Conservation (phyloP, 2,888 invertebrate species). For the Miltochrista miniata region DNA sequence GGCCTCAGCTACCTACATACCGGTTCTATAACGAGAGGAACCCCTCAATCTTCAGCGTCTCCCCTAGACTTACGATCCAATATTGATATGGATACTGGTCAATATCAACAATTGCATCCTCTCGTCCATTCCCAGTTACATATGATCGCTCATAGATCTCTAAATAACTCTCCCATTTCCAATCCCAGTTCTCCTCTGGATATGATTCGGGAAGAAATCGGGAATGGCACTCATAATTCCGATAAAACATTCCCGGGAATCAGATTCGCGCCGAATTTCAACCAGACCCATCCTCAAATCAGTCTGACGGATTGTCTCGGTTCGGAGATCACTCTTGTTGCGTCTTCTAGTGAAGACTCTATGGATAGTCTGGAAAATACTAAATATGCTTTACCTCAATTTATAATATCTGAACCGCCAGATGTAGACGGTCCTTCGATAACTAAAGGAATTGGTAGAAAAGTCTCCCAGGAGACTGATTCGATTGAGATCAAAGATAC, state of each 20-base stretch:
- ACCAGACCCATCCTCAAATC: constrained; percentile 89
- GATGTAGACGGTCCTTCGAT: constrained; percentile 89
- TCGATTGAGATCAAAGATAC: constrained; percentile 35
- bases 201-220: constrained; percentile 89
- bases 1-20: constrained; percentile 91
- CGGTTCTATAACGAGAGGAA: constrained; percentile 87
- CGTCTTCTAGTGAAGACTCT: constrained; percentile 89
- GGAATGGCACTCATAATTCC: constrained; percentile 61
- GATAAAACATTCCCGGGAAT: constrained; percentile 35
- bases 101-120: constrained; percentile 69
- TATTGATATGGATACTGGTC: constrained; percentile 79
- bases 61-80: constrained; percentile 81
- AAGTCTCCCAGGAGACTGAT: constrained; percentile 87
- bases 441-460: constrained; percentile 89
- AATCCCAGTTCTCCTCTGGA: constrained; percentile 88
- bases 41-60: constrained; percentile 84
- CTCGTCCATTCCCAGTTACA: constrained; percentile 72
- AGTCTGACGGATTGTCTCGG: constrained; percentile 96
- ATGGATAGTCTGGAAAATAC: constrained; percentile 87
- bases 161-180: constrained; percentile 85
- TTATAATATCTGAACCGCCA: constrained; percentile 89
- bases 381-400: constrained; percentile 81
- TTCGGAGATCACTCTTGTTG: constrained; percentile 91
- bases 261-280: constrained; percentile 46
- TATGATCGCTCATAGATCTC: constrained; percentile 77